These are phyloP conservation scores for Popillia japonica DNA, from an alignment of 1,140 invertebrate species.

Conservation along the genomic window DNA sequence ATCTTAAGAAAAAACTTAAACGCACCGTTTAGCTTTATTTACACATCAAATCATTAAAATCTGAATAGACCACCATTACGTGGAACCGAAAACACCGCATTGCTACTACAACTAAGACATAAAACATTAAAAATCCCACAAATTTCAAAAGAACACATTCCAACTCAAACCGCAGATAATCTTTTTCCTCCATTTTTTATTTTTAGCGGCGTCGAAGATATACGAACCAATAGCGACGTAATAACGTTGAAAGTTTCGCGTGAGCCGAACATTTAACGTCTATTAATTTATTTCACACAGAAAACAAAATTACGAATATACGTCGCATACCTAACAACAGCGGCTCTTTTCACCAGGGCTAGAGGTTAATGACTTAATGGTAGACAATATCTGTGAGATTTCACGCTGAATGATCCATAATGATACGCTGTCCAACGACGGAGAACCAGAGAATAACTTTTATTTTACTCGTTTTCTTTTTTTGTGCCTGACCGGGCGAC, in stretches of 20 bases:
- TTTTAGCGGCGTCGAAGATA: neutral
- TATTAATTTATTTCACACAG: slow-evolving; percentile 34
- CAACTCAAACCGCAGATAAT: neutral
- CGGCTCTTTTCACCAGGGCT: slow-evolving; percentile 33
- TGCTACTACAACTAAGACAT: no score
- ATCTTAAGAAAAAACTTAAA: no score
- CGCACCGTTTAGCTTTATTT: no score
- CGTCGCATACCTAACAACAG: neutral
- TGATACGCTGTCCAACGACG: slow-evolving; percentile 42
- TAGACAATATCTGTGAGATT: slow-evolving; percentile 50
- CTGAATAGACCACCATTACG: no score
- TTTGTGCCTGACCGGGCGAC: slow-evolving; percentile 36
- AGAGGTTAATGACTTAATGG: slow-evolving; percentile 52
- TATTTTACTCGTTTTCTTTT: slow-evolving; percentile 1
- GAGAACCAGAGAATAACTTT: slow-evolving; percentile 36
- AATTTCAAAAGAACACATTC: slow-evolving; percentile 16
- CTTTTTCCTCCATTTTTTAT: neutral
- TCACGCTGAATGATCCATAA: slow-evolving; percentile 50
- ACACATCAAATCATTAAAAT: no score
- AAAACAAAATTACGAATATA: slow-evolving; percentile 21
- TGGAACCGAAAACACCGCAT: no score
- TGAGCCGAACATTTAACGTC: slow-evolving; percentile 23
- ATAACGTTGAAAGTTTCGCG: slow-evolving; percentile 1
- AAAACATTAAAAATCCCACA: no score
- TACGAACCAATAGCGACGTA: neutral